phyloP scores from a whole-genome alignment of 2,888 invertebrate species.

The Drosophila borborema region DNA sequence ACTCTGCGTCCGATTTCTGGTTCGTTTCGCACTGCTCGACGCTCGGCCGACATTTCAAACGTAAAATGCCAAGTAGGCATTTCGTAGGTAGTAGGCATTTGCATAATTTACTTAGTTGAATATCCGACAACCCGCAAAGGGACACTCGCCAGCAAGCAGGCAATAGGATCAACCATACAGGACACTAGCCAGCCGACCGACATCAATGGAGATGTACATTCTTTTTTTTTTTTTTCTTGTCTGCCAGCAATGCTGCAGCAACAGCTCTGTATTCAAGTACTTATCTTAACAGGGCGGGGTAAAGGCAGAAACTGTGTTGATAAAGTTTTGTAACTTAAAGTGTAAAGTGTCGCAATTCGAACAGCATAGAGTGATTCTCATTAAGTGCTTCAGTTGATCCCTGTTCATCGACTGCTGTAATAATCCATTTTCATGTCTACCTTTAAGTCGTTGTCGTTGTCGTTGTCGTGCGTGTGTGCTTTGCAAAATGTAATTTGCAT shows the following conservation, averaged over 20 bases:
- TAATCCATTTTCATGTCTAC: constrained; percentile 39
- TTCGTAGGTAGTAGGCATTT: constrained; percentile 72
- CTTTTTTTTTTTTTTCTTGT: constrained; percentile 19
- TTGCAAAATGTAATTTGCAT: constrained; percentile 60
- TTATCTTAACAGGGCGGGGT: background rate
- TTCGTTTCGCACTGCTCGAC: constrained; percentile 34
- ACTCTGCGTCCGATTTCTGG: constrained; percentile 43
- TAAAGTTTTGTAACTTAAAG: constrained; percentile 68
- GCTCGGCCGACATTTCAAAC: constrained; percentile 54
- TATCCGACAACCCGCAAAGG: constrained; percentile 65
- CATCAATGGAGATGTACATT: constrained; percentile 51
- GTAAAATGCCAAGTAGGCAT: constrained; percentile 74
- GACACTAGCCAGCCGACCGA: constrained; percentile 22
- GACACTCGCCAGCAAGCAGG: constrained; percentile 37
- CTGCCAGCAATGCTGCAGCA: constrained; percentile 21
- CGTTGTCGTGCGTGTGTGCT: constrained; percentile 15
- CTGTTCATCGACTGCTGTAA: constrained; percentile 23
- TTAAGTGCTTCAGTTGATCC: constrained; percentile 51
- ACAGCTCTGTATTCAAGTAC: constrained; percentile 18
- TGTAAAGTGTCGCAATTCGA: constrained; percentile 57
- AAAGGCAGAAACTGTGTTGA: constrained; percentile 47
- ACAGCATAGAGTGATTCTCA: constrained; percentile 53
- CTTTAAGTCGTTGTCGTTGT: constrained; percentile 21
- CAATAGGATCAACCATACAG: background rate
- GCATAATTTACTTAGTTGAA: constrained; percentile 74